Conservation (phyloP, 2,888 invertebrate species). For the Drosophila macrospina region DNA sequence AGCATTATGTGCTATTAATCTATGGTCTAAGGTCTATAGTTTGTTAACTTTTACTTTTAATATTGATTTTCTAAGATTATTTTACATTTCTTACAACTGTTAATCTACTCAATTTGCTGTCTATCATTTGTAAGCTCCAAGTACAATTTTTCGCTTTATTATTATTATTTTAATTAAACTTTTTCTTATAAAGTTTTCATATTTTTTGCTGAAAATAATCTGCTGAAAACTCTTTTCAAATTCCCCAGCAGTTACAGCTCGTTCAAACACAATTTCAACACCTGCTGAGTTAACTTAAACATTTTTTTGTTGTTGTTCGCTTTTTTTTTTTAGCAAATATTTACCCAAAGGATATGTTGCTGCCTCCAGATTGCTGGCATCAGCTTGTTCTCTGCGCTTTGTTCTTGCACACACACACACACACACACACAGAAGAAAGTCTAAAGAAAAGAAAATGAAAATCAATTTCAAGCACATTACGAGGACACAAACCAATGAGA, state of each 20-base stretch:
- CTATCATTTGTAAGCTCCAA: no score
- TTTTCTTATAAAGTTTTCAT: no score
- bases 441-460: slow-evolving; percentile 40
- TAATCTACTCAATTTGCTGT: no score
- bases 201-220: neutral
- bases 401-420: slow-evolving; percentile 17
- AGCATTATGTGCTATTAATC: no score
- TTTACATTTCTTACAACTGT: no score
- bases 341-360: slow-evolving; percentile 48
- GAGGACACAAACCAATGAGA: slow-evolving; percentile 44
- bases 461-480: slow-evolving; percentile 77
- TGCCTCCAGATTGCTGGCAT: neutral
- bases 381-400: slow-evolving; percentile 22
- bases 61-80: no score
- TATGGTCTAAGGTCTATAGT: no score
- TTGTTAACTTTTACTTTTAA: no score
- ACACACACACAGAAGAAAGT: neutral
- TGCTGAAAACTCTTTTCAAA: neutral
- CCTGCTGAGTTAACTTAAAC: slow-evolving; percentile 32
- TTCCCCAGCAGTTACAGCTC: slow-evolving; percentile 12
- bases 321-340: slow-evolving; percentile 66
- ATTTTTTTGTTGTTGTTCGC: neutral
- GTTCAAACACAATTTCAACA: slow-evolving; percentile 55
- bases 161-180: no score
- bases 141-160: no score